A percentile compares a stretch with the other conserved stretches of the same genome.
phyloP scores from a whole-genome alignment of 2,888 invertebrate genomes.

The Tholera decimalis region DNA sequence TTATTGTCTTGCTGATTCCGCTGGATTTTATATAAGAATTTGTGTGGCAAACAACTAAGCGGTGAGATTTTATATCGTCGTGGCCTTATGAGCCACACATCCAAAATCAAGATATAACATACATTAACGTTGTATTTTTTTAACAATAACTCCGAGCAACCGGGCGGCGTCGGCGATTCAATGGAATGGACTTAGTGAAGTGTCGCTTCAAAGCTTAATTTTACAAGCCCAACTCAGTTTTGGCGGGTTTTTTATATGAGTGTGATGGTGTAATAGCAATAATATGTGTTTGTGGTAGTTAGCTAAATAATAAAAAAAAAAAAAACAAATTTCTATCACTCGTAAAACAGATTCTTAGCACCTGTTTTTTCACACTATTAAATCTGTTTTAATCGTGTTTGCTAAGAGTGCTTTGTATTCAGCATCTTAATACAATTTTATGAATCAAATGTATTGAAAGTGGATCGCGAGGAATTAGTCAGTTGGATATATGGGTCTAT shows the following conservation, averaged over 20 bases:
- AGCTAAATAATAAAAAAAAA: too few species aligned
- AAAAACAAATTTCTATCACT: too few species aligned
- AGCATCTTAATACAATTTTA: constrained; percentile 18
- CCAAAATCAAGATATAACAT: background rate
- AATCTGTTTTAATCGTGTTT: background rate
- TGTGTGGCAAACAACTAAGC: background rate
- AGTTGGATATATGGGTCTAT: constrained; percentile 44
- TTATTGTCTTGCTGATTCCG: background rate
- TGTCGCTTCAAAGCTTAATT: background rate
- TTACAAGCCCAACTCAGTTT: too few species aligned
- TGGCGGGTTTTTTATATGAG: background rate
- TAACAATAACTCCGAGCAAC: background rate
- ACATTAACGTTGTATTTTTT: background rate
- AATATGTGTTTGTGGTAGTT: too few species aligned
- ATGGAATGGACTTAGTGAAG: background rate
- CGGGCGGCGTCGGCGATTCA: background rate
- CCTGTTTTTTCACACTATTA: background rate
- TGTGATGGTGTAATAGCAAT: too few species aligned
- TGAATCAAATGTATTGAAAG: constrained; percentile 52
- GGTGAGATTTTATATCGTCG: background rate
- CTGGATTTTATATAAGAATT: background rate
- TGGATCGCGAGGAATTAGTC: constrained; percentile 57
- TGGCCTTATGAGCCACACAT: too few species aligned
- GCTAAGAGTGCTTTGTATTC: constrained; percentile 9
- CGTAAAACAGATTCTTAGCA: background rate